Evolutionary conservation across 2,113 vertebrate genomes (phyloP).

Genomic region (Antechinus stuartii): DNA sequence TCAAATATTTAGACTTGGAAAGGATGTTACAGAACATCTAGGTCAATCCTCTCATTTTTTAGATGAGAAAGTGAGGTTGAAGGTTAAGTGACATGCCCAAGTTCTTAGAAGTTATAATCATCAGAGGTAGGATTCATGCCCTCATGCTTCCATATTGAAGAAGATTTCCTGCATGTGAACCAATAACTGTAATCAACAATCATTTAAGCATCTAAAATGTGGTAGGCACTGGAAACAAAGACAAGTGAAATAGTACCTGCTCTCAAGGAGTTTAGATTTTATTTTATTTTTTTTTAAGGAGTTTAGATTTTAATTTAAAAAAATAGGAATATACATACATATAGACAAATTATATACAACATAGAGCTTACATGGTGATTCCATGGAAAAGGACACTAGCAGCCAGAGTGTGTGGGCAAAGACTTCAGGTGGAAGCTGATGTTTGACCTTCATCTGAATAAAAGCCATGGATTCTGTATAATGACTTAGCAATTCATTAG

Average conservation of each 20-base stretch:
- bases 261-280: not conserved
- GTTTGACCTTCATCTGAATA: not conserved
- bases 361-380: not conserved
- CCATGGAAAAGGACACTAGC: not conserved
- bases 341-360: not conserved
- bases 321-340: not conserved
- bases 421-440: not conserved
- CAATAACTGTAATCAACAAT: not conserved
- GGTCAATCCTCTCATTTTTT: not conserved
- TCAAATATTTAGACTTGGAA: not conserved
- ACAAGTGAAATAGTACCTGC: not conserved
- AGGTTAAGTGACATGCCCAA: not conserved
- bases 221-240: not conserved
- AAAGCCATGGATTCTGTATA: not conserved
- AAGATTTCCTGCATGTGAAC: not conserved
- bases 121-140: not conserved
- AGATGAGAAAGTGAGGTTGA: not conserved
- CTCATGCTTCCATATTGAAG: not conserved
- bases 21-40: not conserved
- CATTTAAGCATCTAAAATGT: not conserved
- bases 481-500: not conserved
- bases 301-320: not conserved
- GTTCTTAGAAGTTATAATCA: not conserved
- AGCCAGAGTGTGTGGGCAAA: not conserved
- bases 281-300: not conserved